These are phyloP conservation scores for Keiferia lycopersicella DNA, from an alignment of 2,888 invertebrate species.

Conservation along the genomic window DNA sequence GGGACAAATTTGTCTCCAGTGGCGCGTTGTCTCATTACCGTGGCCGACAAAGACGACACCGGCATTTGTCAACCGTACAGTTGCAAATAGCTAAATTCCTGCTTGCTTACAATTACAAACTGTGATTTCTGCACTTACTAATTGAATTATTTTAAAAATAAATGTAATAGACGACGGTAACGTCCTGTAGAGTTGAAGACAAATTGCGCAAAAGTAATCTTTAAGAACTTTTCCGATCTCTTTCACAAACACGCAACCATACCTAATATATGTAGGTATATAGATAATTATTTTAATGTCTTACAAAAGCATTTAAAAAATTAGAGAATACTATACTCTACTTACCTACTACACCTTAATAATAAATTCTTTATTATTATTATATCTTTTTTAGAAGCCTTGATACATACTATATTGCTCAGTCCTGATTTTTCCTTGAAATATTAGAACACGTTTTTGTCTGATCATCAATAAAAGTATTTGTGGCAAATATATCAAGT, in stretches of 20 bases:
- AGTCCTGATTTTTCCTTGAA: background rate
- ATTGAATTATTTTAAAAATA: constrained; percentile 39
- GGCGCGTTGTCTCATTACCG: constrained; percentile 69
- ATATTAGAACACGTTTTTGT: constrained; percentile 40
- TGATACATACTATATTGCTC: background rate
- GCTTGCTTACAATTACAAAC: constrained; percentile 49
- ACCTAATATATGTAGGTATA: no score
- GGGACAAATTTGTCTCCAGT: constrained; percentile 73
- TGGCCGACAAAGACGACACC: constrained; percentile 69
- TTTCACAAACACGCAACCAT: no score
- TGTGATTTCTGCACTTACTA: constrained; percentile 48
- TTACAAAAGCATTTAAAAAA: no score
- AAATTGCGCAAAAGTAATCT: no score
- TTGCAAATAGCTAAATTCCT: constrained; percentile 70
- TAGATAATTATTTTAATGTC: background rate
- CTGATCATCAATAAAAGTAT: constrained; percentile 61
- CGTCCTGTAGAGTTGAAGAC: background rate
- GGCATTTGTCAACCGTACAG: constrained; percentile 71
- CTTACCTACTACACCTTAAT: no score
- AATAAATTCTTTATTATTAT: no score
- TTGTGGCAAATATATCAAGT: constrained; percentile 70
- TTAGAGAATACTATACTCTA: no score
- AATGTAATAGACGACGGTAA: background rate
- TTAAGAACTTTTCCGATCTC: no score
- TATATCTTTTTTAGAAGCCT: no score